A percentile compares a stretch with the other conserved stretches of the same genome.
Evolutionary conservation across 23 tunicate genomes (phyloP).

Genomic region (Aplidium turbinatum): DNA sequence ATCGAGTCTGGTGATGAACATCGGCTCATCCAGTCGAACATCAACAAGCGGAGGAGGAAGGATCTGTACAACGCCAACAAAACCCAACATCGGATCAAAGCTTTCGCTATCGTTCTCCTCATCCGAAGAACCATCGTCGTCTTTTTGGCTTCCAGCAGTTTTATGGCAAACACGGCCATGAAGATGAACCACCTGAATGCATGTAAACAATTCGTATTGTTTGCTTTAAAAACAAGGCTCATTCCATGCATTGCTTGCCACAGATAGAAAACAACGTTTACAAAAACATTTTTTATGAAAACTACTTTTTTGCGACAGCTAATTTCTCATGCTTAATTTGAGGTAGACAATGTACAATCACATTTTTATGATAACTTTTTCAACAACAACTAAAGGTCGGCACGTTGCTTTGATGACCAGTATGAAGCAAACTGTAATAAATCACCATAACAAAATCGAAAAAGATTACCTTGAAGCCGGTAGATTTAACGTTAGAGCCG

Average conservation of each 20-base stretch:
- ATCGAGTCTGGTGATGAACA: slow-evolving; percentile 51
- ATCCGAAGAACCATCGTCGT: not conserved
- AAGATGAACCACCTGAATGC: slow-evolving; percentile 48
- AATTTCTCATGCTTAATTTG: too few relatives aligned
- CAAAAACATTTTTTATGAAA: not conserved
- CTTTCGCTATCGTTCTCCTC: slow-evolving; percentile 25
- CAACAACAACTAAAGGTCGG: too few relatives aligned
- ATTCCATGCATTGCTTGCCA: too few relatives aligned
- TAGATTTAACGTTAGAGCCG: slow-evolving; percentile 42
- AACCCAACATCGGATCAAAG: slow-evolving; percentile 24
- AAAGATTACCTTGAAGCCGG: slow-evolving; percentile 72
- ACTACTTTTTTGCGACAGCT: not conserved
- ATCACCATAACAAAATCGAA: too few relatives aligned
- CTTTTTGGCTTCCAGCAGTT: not conserved
- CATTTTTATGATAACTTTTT: too few relatives aligned
- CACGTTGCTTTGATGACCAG: too few relatives aligned
- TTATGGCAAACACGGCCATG: slow-evolving; percentile 27
- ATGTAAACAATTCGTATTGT: too few relatives aligned
- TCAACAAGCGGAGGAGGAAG: slow-evolving; percentile 52
- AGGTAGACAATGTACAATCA: too few relatives aligned
- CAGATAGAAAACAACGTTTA: too few relatives aligned
- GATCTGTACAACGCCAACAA: slow-evolving; percentile 39
- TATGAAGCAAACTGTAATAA: too few relatives aligned
- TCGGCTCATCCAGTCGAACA: slow-evolving; percentile 32
- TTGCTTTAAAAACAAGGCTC: too few relatives aligned